Conservation (phyloP, 1,140 invertebrate genomes). For the Drosophila pandora region DNA sequence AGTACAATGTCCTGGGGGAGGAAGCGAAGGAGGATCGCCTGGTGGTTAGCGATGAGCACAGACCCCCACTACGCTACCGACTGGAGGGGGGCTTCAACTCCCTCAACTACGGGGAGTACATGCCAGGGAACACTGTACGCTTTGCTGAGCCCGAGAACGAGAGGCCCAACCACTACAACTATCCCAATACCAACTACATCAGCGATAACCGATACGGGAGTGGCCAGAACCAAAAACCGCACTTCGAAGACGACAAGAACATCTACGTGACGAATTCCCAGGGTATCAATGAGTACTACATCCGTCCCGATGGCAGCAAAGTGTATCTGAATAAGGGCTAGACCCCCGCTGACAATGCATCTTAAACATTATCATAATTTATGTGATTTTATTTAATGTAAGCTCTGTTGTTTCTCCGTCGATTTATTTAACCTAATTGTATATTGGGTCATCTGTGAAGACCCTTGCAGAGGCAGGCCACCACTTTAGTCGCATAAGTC, state of each 20-base stretch:
- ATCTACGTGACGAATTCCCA: slow-evolving; percentile 81
- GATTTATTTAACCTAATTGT: background rate
- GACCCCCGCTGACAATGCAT: background rate
- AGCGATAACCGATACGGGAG: slow-evolving; percentile 69
- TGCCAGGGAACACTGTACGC: slow-evolving; percentile 50
- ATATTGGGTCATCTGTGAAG: slow-evolving; percentile 4
- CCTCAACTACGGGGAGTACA: slow-evolving; percentile 61
- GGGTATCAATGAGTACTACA: slow-evolving; percentile 77
- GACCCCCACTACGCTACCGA: slow-evolving; percentile 47
- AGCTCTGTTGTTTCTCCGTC: background rate
- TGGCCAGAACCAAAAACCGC: slow-evolving; percentile 54
- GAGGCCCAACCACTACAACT: slow-evolving; percentile 36
- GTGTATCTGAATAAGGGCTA: slow-evolving; percentile 59
- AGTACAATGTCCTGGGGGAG: slow-evolving; percentile 39
- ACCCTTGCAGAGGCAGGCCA: slow-evolving; percentile 48
- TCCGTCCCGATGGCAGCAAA: slow-evolving; percentile 74
- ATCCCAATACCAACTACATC: slow-evolving; percentile 70
- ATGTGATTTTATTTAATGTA: slow-evolving; percentile 6
- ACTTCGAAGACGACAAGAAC: slow-evolving; percentile 70
- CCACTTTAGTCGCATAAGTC: slow-evolving; percentile 40
- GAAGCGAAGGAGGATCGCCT: slow-evolving; percentile 58
- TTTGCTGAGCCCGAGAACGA: slow-evolving; percentile 34
- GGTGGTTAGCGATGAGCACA: slow-evolving; percentile 60
- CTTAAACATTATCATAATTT: background rate
- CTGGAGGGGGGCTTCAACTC: slow-evolving; percentile 39